phyloP scores from a whole-genome alignment of 2,888 invertebrate genomes.

The Urechis unicinctus region DNA sequence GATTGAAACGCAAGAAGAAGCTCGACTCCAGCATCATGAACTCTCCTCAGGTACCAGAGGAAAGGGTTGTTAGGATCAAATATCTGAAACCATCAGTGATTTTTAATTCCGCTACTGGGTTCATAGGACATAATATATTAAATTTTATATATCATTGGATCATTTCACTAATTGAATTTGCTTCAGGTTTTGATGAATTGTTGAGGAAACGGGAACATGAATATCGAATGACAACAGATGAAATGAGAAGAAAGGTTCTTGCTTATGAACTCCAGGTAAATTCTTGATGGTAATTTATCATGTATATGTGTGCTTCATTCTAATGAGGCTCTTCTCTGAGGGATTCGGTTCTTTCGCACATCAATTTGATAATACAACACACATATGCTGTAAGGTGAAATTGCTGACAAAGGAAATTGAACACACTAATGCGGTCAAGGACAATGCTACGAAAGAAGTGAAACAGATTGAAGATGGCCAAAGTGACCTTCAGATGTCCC shows the following conservation, averaged over 20 bases:
- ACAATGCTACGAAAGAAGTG: conserved; percentile 27
- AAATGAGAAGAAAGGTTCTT: conserved; percentile 38
- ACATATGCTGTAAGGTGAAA: conserved; percentile 29
- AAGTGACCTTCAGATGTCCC: conserved; percentile 33
- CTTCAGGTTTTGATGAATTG: conserved; percentile 43
- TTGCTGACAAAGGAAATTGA: conserved; percentile 40
- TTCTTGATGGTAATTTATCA: neutral
- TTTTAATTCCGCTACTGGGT: too few species aligned
- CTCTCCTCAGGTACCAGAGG: too few species aligned
- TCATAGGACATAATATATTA: too few species aligned
- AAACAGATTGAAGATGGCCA: conserved; percentile 29
- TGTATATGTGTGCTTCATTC: neutral
- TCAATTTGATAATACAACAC: too few species aligned
- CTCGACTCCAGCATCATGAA: too few species aligned
- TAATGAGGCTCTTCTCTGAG: neutral
- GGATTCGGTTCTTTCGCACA: too few species aligned
- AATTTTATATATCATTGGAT: too few species aligned
- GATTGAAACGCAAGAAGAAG: too few species aligned
- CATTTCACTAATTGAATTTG: too few species aligned
- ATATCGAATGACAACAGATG: conserved; percentile 37
- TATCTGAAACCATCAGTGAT: too few species aligned
- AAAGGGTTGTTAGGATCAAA: too few species aligned
- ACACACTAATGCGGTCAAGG: conserved; percentile 26
- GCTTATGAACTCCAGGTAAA: conserved; percentile 45
- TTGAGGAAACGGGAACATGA: conserved; percentile 44